A percentile compares a stretch with the other conserved stretches of the same genome.
These are phyloP conservation scores for Drosophila serrata DNA, from an alignment of 1,140 invertebrate genomes.

Conservation along the genomic window DNA sequence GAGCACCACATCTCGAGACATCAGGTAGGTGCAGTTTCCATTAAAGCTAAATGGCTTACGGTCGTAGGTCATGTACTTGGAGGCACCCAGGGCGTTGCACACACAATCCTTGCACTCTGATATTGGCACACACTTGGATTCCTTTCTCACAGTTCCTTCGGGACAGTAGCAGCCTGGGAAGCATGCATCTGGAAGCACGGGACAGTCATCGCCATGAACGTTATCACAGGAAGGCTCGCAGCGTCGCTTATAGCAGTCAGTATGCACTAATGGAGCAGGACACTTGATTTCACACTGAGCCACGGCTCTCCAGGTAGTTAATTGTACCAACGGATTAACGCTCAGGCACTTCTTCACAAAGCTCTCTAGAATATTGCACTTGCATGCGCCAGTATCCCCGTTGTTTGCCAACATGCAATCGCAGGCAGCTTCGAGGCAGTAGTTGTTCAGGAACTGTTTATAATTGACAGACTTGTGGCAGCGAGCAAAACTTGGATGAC, in stretches of 20 bases:
- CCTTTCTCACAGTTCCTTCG: constrained; percentile 90
- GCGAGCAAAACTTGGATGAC: constrained; percentile 87
- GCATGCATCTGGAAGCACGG: constrained; percentile 88
- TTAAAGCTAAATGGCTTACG: constrained; percentile 89
- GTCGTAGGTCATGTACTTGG: constrained; percentile 91
- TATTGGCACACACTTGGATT: constrained; percentile 89
- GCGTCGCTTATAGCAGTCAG: constrained; percentile 90
- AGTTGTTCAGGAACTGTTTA: constrained; percentile 89
- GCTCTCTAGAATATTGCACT: constrained; percentile 89
- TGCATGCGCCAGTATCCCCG: constrained; percentile 87
- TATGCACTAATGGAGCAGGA: constrained; percentile 90
- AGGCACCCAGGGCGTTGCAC: constrained; percentile 90
- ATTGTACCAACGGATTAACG: constrained; percentile 87
- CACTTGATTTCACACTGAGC: constrained; percentile 88
- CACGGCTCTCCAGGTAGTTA: constrained; percentile 90
- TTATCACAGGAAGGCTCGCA: constrained; percentile 91
- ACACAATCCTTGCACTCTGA: constrained; percentile 91
- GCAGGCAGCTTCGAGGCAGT: constrained; percentile 91
- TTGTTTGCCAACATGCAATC: constrained; percentile 87
- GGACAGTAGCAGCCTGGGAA: constrained; percentile 94
- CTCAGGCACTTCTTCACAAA: constrained; percentile 91
- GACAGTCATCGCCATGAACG: constrained; percentile 88
- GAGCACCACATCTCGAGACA: constrained; percentile 88
- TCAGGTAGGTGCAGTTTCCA: constrained; percentile 92
- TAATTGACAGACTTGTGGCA: constrained; percentile 88